phyloP scores from a whole-genome alignment of 2,888 invertebrate species.

The Teleogryllus oceanicus region DNA sequence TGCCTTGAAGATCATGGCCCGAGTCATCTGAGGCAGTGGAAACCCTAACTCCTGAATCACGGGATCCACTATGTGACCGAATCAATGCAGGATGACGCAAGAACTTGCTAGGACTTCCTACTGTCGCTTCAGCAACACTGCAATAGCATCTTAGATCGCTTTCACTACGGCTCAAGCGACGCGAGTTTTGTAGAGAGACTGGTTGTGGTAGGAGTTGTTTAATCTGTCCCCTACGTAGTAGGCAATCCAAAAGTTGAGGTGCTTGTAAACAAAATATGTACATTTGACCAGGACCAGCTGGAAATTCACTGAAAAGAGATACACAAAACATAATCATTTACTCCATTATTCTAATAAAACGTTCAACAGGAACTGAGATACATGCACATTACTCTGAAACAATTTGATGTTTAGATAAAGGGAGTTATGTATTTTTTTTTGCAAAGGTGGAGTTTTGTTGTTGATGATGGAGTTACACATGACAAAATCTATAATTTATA shows the following conservation, averaged over 20 bases:
- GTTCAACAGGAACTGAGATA: too few relatives aligned
- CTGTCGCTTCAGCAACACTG: background rate
- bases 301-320: slow-evolving; percentile 49
- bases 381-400: too few relatives aligned
- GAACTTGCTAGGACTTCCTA: background rate
- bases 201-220: slow-evolving; percentile 30
- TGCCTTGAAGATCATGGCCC: slow-evolving; percentile 43
- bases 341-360: too few relatives aligned
- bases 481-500: too few relatives aligned
- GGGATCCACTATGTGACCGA: slow-evolving; percentile 43
- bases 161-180: slow-evolving; percentile 53
- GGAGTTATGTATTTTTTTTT: too few relatives aligned
- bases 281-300: slow-evolving; percentile 54
- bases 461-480: too few relatives aligned
- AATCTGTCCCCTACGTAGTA: slow-evolving; percentile 39
- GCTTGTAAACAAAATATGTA: slow-evolving; percentile 52
- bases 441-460: too few relatives aligned
- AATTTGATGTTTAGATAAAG: too few relatives aligned
- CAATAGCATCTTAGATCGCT: slow-evolving; percentile 47
- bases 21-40: slow-evolving; percentile 47
- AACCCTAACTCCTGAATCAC: slow-evolving; percentile 47
- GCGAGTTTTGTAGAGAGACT: slow-evolving; percentile 38
- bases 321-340: too few relatives aligned
- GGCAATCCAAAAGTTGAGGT: slow-evolving; percentile 48
- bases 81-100: slow-evolving; percentile 18